Conservation (phyloP, 2,888 invertebrate species). For the Hofmannophila pseudospretella region DNA sequence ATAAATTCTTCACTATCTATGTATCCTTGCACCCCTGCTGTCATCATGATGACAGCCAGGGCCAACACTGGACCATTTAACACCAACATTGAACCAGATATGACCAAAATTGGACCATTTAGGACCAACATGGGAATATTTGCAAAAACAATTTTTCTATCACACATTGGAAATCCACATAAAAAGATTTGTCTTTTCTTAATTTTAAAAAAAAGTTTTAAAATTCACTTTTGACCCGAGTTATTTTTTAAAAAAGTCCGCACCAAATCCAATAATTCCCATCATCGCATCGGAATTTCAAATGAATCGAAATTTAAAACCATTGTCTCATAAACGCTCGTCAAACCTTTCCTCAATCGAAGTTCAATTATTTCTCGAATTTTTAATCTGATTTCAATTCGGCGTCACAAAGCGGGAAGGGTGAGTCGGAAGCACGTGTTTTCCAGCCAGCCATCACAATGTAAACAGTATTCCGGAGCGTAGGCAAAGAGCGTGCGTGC, state of each 20-base stretch:
- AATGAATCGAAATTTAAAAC: slow-evolving; percentile 6
- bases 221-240: neutral
- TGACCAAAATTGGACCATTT: neutral
- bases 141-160: neutral
- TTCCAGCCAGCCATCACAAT: slow-evolving; percentile 40
- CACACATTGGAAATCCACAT: neutral
- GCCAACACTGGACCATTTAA: slow-evolving; percentile 1
- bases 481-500: slow-evolving; percentile 43
- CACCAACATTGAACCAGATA: slow-evolving; percentile 3
- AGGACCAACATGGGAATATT: too few relatives aligned
- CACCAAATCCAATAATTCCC: slow-evolving; percentile 1
- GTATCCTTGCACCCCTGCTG: slow-evolving; percentile 55
- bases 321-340: slow-evolving; percentile 5
- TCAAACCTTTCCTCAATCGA: neutral
- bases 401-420: slow-evolving; percentile 11
- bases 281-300: slow-evolving; percentile 4
- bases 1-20: slow-evolving; percentile 74
- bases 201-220: neutral
- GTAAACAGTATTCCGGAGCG: slow-evolving; percentile 27
- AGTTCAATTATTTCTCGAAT: slow-evolving; percentile 1
- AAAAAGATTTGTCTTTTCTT: slow-evolving; percentile 2
- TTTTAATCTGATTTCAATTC: neutral
- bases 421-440: slow-evolving; percentile 31
- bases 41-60: slow-evolving; percentile 39
- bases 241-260: neutral